Percentiles rank a stretch among this genome's conserved stretches.
Conservation (phyloP, 2,888 invertebrate genomes). For the Drosophila ezoana region DNA sequence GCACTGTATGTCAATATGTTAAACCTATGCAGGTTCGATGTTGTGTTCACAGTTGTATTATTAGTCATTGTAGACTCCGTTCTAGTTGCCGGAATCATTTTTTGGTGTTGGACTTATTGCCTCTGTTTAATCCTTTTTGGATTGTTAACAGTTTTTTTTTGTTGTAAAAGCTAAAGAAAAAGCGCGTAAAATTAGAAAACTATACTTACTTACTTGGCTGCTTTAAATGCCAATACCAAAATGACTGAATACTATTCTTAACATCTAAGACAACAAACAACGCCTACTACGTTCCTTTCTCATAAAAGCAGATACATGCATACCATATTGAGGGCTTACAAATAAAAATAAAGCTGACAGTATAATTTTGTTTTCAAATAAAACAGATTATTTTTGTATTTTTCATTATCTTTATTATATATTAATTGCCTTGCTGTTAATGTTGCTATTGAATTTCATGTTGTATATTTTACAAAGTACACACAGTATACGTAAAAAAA, state of each 20-base stretch:
- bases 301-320: no score
- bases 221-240: background rate
- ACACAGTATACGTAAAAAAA: conserved; percentile 64
- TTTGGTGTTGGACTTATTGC: background rate
- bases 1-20: background rate
- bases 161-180: background rate
- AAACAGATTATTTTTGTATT: conserved; percentile 6
- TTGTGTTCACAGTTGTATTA: background rate
- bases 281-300: background rate
- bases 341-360: no score
- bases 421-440: conserved; percentile 76
- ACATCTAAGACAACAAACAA: background rate
- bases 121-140: background rate
- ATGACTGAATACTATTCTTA: background rate
- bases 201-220: background rate
- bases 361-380: background rate
- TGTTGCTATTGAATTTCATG: conserved; percentile 70
- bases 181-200: background rate
- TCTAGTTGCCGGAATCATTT: background rate
- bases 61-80: conserved; percentile 1
- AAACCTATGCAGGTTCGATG: background rate
- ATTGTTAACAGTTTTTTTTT: no score
- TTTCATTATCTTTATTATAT: conserved; percentile 71
- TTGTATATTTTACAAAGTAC: conserved; percentile 79
- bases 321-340: no score